A percentile compares a stretch with the other conserved stretches of the same genome.
Conservation (phyloP, 1,140 invertebrate species). For the Amphibalanus amphitrite region DNA sequence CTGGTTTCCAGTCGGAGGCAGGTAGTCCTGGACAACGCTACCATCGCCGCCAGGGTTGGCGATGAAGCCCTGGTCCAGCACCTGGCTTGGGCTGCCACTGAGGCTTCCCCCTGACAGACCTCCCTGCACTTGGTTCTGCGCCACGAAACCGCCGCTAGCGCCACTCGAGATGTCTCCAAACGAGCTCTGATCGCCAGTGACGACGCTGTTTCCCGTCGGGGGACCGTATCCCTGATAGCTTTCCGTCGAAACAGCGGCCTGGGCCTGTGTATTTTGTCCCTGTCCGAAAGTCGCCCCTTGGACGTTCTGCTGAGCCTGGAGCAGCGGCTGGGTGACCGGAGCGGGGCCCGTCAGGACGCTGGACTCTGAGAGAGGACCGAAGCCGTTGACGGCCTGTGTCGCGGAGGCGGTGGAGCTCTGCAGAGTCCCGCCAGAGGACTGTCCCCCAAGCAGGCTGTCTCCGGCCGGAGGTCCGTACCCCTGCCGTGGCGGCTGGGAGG, state of each 20-base stretch:
- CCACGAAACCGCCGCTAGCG: neutral
- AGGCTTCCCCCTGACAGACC: too few species aligned
- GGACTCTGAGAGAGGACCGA: too few species aligned
- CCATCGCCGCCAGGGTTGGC: neutral
- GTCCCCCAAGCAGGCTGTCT: neutral
- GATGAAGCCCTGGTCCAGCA: neutral
- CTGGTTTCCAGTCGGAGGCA: neutral
- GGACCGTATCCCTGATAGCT: neutral
- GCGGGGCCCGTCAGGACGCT: neutral
- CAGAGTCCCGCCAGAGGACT: too few species aligned
- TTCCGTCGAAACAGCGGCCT: neutral
- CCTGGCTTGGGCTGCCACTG: too few species aligned
- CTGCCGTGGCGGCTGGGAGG: neutral
- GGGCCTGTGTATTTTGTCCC: neutral
- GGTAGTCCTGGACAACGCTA: neutral
- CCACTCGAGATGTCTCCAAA: neutral
- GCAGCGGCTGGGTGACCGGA: neutral
- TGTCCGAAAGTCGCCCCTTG: too few species aligned
- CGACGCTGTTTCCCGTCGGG: neutral
- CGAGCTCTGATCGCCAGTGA: neutral
- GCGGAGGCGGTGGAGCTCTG: neutral
- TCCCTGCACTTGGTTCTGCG: neutral
- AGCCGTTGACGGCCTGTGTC: neutral
- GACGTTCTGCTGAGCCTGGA: neutral
- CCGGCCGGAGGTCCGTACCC: neutral